These are phyloP conservation scores for Yponomeuta evonymella DNA, from an alignment of 2,888 invertebrate genomes.

Conservation along the genomic window DNA sequence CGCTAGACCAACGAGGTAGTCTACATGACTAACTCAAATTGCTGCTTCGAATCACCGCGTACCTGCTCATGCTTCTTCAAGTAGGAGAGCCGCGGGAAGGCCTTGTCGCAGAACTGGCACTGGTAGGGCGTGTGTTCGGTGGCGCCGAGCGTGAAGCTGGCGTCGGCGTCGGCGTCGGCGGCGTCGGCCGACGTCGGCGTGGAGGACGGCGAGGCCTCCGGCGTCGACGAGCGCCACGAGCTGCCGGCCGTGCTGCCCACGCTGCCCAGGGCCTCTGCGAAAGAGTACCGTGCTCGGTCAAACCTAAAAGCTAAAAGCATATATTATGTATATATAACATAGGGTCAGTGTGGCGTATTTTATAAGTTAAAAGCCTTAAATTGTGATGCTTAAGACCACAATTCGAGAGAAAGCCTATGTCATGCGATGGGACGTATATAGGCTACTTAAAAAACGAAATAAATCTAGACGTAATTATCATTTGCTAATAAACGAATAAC, in stretches of 20 bases:
- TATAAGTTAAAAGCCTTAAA: too few relatives aligned
- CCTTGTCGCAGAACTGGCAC: constrained; percentile 94
- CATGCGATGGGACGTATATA: too few relatives aligned
- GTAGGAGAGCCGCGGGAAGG: constrained; percentile 90
- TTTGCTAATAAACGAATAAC: too few relatives aligned
- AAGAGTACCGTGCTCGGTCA: neutral
- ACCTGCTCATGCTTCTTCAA: constrained; percentile 95
- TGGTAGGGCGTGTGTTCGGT: constrained; percentile 89
- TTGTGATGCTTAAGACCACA: too few relatives aligned
- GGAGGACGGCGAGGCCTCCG: constrained; percentile 78
- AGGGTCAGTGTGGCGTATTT: too few relatives aligned
- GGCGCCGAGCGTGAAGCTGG: constrained; percentile 80
- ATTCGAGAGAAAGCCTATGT: too few relatives aligned
- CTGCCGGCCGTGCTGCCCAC: constrained; percentile 80
- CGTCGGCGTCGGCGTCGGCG: constrained; percentile 78
- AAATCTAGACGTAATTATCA: too few relatives aligned
- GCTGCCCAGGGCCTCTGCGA: constrained; percentile 79
- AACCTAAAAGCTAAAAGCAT: too few relatives aligned
- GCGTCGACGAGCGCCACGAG: constrained; percentile 81
- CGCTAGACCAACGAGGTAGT: too few relatives aligned
- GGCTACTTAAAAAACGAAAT: too few relatives aligned
- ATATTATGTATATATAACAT: too few relatives aligned
- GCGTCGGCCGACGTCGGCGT: constrained; percentile 81
- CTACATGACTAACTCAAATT: neutral
- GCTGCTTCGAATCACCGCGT: constrained; percentile 46